Base-by-base conservation (phyloP, 2,797 vertebrate genomes). In the Takifugu ocellatus region DNA sequence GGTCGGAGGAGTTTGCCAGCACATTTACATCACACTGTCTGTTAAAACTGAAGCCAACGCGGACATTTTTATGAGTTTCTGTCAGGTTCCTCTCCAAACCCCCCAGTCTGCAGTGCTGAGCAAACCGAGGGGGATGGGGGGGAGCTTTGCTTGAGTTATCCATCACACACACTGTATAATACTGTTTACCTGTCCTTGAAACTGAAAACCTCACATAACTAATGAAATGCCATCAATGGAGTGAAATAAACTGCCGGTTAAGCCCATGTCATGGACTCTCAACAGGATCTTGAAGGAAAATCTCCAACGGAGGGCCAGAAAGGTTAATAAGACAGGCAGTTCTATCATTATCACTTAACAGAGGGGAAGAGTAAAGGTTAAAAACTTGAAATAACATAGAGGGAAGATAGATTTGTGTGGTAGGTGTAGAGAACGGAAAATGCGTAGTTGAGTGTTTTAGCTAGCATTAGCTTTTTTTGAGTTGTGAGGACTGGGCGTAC, bases 211-310 rank as follows among this genome's bases (percentile, higher is more conserved):
- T 66, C 56, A 44, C 57, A 63, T 27, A 70, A 62, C 27, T 52
- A 59, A 64, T 61, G 63, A 52, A 75, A 83, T 66, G 50, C 51
- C 68, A 75, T 72, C 64, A 73, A 76, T 80, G 72, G 62, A 82
- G 74, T 51, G 39, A 66, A 29, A 39, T 12, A 48, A 72, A 53
- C 15, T 16, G 36, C 56, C 63, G 82, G 75, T 82, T 70, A 83
- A 76, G 74, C 62, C 58, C 51, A n/a, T 51, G 52, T 61, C 60
- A 67, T 63, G 77, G 58, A 75, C 72, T 74, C 46, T 8, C 33
- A 47, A 68, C 24, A 57, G 77, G 66, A 75, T 64, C 49, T 62
- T 74, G 69, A 72, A 63, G 78, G 17, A 59, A 74, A 74, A 54
- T 54, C 54, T 61, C 52, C 56, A 63, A 54, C 54, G 57, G 61